Evolutionary conservation across 2,888 invertebrate genomes (phyloP), one percentile per base, ranked within the genome.

Genomic region (Sinodicranocentrus sp.): DNA sequence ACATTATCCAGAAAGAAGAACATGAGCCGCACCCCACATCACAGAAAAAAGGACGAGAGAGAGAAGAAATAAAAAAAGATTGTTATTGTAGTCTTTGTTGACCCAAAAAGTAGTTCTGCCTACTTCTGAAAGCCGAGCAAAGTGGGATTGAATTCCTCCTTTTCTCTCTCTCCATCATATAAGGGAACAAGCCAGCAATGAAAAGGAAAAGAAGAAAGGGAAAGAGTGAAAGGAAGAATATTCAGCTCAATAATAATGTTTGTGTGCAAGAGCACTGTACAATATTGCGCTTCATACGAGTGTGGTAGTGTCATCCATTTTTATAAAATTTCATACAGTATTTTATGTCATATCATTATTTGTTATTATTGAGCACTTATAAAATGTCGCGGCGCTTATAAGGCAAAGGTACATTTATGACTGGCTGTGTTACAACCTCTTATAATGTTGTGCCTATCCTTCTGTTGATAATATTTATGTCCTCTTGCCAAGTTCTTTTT

Each of bases 71-170:
- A 52, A 70, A 70, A 68, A 70, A 17, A 21, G 13, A 52, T 70
- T 48, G 54, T 70, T 26, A 54, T 70, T 67, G 67, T 67, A 25
- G n/a, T 43, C 33, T 25, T 70, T 70, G 70, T 70, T 70, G 70
- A 70, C 70, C 70, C 39, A 70, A 70, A 70, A 70, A 70, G 70
- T 70, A 70, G 70, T 70, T 70, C 54, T 54, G 70, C 70, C 70
- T 70, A 25, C 70, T 54, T 70, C 70, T 70, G 54, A 70, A 70
- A 70, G 70, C 70, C n/a, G 6, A 52, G 26, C 52, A 70, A 52
- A 52, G 70, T 70, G 70, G 70, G 33, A 70, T 70, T 70, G 70
- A 54, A 70, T 70, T 70, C 70, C 39, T 70, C 70, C 70, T 70
- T 70, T 70, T 39, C 13, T 52, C 28, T 68, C 68, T 68, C 65